phyloP scores from a whole-genome alignment of 2,888 invertebrate species.

The Pachydiplax longipennis region DNA sequence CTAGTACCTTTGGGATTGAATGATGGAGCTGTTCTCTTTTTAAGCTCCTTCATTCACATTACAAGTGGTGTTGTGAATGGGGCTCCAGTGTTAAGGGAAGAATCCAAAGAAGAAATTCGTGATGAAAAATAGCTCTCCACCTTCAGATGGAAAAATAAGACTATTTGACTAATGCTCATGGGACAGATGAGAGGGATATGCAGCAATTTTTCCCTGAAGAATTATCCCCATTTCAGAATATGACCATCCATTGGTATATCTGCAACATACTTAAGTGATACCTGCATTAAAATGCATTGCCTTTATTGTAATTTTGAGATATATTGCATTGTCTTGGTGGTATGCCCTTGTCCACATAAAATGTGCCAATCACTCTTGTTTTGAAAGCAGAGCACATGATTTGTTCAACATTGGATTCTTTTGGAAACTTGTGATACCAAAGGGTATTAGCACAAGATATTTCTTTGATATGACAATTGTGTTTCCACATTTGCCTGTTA shows the following conservation, averaged over 20 bases:
- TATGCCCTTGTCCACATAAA: slow-evolving; percentile 18
- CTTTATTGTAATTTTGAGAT: slow-evolving; percentile 34
- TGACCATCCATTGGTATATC: background rate
- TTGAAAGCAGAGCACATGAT: background rate
- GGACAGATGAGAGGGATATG: background rate
- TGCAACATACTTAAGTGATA: slow-evolving; percentile 29
- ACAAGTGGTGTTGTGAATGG: background rate
- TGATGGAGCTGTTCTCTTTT: slow-evolving; percentile 59
- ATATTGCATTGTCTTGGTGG: slow-evolving; percentile 18
- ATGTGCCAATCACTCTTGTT: slow-evolving; percentile 36
- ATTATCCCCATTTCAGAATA: background rate
- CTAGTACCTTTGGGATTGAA: slow-evolving; percentile 95
- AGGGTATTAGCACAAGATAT: background rate
- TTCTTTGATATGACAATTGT: slow-evolving; percentile 2
- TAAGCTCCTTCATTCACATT: background rate
- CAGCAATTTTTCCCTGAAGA: background rate
- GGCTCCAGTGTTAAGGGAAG: background rate
- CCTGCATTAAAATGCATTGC: slow-evolving; percentile 36
- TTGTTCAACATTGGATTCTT: background rate
- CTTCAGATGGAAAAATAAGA: background rate
- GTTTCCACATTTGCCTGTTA: background rate
- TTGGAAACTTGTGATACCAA: background rate
- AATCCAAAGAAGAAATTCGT: background rate
- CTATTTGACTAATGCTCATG: background rate
- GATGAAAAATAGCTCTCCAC: background rate